Conservation (phyloP, 1,140 invertebrate species). For the Aphelinus atriplicis region DNA sequence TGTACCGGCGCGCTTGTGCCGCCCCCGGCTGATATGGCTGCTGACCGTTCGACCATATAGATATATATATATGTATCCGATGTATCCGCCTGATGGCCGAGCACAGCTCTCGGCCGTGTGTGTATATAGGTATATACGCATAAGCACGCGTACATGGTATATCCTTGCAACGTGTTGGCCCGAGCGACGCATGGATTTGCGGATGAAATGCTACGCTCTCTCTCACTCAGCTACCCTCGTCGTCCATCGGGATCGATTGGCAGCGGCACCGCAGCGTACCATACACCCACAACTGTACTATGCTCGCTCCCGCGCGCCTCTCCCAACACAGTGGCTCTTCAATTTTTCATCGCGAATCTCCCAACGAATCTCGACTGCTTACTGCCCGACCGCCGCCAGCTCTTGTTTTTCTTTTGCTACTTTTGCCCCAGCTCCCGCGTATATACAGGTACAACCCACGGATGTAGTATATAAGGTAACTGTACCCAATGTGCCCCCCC, state of each 20-base stretch:
- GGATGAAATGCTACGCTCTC: too few species aligned
- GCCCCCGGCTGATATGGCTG: conserved; percentile 23
- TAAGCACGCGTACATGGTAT: neutral
- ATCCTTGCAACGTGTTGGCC: conserved; percentile 42
- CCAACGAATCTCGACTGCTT: neutral
- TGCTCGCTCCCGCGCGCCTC: neutral
- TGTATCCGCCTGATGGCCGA: too few species aligned
- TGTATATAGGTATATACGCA: too few species aligned
- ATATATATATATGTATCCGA: neutral
- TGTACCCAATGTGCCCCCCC: too few species aligned
- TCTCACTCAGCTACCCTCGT: too few species aligned
- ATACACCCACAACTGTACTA: too few species aligned
- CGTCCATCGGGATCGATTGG: conserved; percentile 35
- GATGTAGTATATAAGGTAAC: too few species aligned
- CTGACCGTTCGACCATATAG: too few species aligned
- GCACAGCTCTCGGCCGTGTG: too few species aligned
- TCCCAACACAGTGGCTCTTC: neutral
- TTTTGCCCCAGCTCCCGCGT: too few species aligned
- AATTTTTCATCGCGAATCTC: conserved; percentile 21
- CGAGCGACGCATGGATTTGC: conserved; percentile 46
- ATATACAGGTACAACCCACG: too few species aligned
- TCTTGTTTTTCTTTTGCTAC: neutral
- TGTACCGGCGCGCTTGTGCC: conserved; percentile 55
- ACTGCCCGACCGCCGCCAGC: too few species aligned
- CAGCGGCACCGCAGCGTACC: neutral